Conservation (phyloP, 2,888 invertebrate genomes). For the Orthosia gracilis region DNA sequence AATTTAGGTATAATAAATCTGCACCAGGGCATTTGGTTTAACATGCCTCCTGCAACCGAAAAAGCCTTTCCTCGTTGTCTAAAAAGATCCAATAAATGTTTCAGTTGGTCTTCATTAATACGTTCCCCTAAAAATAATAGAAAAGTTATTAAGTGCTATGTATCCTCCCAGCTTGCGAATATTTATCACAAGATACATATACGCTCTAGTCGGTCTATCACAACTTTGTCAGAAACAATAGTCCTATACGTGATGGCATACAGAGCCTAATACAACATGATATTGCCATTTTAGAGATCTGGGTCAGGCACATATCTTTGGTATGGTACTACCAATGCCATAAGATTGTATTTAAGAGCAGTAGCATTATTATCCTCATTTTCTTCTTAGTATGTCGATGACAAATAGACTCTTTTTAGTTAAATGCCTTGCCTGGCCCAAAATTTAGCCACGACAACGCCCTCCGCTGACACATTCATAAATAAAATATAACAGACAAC, state of each 20-base stretch:
- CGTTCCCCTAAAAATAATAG: conserved; percentile 82
- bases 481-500: no score
- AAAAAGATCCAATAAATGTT: conserved; percentile 77
- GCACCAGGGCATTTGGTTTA: conserved; percentile 93
- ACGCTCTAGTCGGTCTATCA: no score
- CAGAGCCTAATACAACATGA: neutral
- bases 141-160: neutral
- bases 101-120: conserved; percentile 91
- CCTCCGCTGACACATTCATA: no score
- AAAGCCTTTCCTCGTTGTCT: conserved; percentile 84
- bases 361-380: no score
- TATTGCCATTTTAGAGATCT: neutral
- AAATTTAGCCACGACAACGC: no score
- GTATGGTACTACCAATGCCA: no score
- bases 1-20: conserved; percentile 92
- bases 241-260: neutral
- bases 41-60: conserved; percentile 93
- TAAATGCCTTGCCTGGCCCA: no score
- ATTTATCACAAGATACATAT: no score
- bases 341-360: no score
- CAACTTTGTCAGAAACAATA: neutral
- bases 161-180: no score
- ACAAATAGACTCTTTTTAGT: no score
- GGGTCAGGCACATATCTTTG: neutral
- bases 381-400: no score